A percentile compares a stretch with the other conserved stretches of the same genome.
Conservation (phyloP, 2,797 vertebrate genomes). For the Lutjanus argentimaculatus region DNA sequence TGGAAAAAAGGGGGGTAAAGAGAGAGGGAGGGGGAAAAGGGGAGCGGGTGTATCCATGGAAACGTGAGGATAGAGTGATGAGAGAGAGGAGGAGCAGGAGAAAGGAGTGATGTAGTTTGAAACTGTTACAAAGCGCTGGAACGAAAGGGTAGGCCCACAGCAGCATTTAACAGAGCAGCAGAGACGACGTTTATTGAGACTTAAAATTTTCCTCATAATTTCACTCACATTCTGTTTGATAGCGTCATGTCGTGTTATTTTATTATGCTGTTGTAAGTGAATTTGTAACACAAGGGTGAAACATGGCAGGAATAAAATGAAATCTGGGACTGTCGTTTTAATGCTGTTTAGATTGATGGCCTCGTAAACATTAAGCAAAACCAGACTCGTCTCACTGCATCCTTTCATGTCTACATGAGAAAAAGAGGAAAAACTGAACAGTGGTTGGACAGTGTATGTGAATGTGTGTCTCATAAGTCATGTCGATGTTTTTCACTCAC, state of each 20-base stretch:
- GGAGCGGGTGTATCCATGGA: constrained; percentile 67
- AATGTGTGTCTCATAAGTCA: neutral
- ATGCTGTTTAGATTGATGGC: constrained; percentile 10
- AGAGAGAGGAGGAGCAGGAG: constrained; percentile 35
- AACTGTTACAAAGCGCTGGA: constrained; percentile 46
- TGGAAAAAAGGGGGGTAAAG: constrained; percentile 14
- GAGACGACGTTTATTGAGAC: constrained; percentile 8
- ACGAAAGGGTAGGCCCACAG: constrained; percentile 57
- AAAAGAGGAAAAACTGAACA: neutral
- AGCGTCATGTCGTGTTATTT: neutral
- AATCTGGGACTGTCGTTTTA: constrained; percentile 6
- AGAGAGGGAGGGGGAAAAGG: constrained; percentile 6
- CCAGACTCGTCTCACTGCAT: neutral
- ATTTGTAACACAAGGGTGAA: constrained; percentile 28
- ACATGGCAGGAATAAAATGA: constrained; percentile 18
- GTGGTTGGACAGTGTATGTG: neutral
- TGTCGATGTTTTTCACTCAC: neutral
- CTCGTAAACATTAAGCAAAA: constrained; percentile 14
- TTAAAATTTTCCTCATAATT: constrained; percentile 33
- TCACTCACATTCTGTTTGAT: constrained; percentile 18
- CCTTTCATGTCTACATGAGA: neutral
- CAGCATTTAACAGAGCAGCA: constrained; percentile 37
- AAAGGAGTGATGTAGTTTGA: constrained; percentile 54
- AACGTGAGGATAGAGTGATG: constrained; percentile 62
- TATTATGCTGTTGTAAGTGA: constrained; percentile 9